A percentile compares a stretch with the other conserved stretches of the same genome.
These are phyloP conservation scores for Festucalex cinctus DNA, from an alignment of 2,113 vertebrate species.

Conservation along the genomic window DNA sequence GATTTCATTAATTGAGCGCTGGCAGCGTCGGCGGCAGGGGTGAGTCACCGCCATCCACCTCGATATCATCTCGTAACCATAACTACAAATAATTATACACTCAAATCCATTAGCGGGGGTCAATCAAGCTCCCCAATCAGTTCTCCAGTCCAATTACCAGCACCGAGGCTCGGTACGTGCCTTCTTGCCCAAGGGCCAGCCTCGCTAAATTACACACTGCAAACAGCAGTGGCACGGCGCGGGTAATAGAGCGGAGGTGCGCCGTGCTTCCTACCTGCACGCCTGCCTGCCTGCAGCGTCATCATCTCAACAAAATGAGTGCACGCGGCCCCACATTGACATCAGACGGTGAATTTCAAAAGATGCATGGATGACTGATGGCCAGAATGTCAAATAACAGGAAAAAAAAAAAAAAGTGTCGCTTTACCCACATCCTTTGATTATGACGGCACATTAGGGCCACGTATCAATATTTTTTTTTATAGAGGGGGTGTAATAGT, in stretches of 20 bases:
- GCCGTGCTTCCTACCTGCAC: no score
- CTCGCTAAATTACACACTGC: constrained; percentile 58
- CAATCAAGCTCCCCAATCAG: constrained; percentile 71
- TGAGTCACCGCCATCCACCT: constrained; percentile 70
- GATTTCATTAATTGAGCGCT: constrained; percentile 77
- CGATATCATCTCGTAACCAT: constrained; percentile 73
- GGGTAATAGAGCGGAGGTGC: constrained; percentile 60
- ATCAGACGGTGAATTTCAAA: no score
- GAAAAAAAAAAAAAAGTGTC: no score
- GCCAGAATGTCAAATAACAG: no score
- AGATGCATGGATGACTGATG: no score
- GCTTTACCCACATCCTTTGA: no score
- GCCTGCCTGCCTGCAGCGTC: constrained; percentile 52
- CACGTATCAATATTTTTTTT: no score
- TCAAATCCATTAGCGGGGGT: constrained; percentile 76
- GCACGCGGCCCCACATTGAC: constrained; percentile 41
- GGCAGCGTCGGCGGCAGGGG: constrained; percentile 65
- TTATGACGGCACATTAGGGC: no score
- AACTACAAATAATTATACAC: constrained; percentile 79
- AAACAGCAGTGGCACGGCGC: constrained; percentile 56
- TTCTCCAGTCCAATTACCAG: constrained; percentile 73
- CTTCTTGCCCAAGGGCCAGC: constrained; percentile 60
- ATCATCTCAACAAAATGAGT: constrained; percentile 62
- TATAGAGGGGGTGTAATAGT: no score
- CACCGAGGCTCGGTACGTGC: constrained; percentile 57